These are phyloP conservation scores for Trypoxylus dichotomus DNA, from an alignment of 1,140 invertebrate genomes.

Conservation along the genomic window DNA sequence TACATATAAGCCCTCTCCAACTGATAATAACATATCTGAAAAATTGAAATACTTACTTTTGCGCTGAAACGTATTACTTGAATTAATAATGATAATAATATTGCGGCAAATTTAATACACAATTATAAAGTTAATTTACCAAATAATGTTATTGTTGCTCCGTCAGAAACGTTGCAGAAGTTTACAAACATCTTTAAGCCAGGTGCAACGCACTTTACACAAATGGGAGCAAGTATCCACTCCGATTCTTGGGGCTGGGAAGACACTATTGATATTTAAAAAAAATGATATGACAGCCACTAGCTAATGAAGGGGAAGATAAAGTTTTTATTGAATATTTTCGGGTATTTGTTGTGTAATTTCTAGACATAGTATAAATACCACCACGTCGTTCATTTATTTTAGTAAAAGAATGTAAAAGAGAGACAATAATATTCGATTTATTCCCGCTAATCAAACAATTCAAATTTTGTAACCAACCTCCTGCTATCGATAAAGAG, in stretches of 20 bases:
- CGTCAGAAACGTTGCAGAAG: conserved; percentile 44
- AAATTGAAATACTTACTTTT: conserved; percentile 60
- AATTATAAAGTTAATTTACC: conserved; percentile 58
- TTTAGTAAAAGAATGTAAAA: too few species aligned
- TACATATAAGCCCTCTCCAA: conserved; percentile 58
- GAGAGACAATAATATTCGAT: too few species aligned
- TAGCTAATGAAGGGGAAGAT: conserved; percentile 43
- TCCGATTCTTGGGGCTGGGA: conserved; percentile 59
- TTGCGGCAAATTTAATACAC: conserved; percentile 50
- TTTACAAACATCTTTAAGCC: conserved; percentile 45
- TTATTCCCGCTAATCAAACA: too few species aligned
- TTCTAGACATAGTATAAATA: too few species aligned
- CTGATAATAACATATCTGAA: conserved; percentile 52
- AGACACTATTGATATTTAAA: conserved; percentile 61
- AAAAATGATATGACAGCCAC: conserved; percentile 59
- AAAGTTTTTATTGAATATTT: conserved; percentile 41
- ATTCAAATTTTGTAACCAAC: too few species aligned
- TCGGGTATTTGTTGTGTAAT: too few species aligned
- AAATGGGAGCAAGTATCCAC: conserved; percentile 54
- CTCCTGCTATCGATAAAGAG: too few species aligned
- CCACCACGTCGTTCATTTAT: too few species aligned
- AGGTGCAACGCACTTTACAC: conserved; percentile 34
- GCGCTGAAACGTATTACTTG: conserved; percentile 56
- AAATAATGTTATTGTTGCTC: conserved; percentile 56
- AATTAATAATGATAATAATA: conserved; percentile 43